Evolutionary conservation across 1,140 invertebrate genomes (phyloP).

Genomic region (Bombus pascuorum): DNA sequence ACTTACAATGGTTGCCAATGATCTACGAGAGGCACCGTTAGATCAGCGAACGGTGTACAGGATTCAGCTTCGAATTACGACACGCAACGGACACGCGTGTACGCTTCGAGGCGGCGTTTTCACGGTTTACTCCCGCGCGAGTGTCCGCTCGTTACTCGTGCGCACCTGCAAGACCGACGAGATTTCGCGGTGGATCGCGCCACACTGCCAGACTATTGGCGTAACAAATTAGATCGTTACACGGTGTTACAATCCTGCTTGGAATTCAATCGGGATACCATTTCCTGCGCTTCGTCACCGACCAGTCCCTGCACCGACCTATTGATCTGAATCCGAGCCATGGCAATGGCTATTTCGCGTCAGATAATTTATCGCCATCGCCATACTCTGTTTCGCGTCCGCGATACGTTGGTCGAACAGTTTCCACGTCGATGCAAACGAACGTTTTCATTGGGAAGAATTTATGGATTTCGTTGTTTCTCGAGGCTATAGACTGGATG

Average conservation of each 20-base stretch:
- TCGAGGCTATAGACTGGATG: not conserved
- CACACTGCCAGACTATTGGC: constrained; percentile 1
- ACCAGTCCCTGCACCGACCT: constrained; percentile 26
- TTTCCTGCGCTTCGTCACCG: constrained; percentile 37
- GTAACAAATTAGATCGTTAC: constrained; percentile 66
- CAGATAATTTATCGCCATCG: constrained; percentile 34
- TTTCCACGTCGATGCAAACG: constrained; percentile 23
- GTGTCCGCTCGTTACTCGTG: not conserved
- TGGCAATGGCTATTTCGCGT: not conserved
- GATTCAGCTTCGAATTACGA: constrained; percentile 17
- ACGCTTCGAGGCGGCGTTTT: not conserved
- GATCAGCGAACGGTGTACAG: not conserved
- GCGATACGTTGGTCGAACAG: constrained; percentile 27
- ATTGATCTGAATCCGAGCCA: constrained; percentile 51
- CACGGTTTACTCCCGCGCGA: constrained; percentile 10
- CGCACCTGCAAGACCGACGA: constrained; percentile 33
- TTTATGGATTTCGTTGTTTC: constrained; percentile 43
- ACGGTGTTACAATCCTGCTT: constrained; percentile 38
- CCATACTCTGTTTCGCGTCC: not conserved
- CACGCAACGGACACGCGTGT: not conserved
- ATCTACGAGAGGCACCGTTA: constrained; percentile 28
- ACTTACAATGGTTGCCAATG: constrained; percentile 1
- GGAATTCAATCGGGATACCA: constrained; percentile 53
- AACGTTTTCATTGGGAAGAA: constrained; percentile 15
- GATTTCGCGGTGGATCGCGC: constrained; percentile 42